Base-by-base conservation (phyloP, 2,888 invertebrate genomes). In the Tribolium freemani region DNA sequence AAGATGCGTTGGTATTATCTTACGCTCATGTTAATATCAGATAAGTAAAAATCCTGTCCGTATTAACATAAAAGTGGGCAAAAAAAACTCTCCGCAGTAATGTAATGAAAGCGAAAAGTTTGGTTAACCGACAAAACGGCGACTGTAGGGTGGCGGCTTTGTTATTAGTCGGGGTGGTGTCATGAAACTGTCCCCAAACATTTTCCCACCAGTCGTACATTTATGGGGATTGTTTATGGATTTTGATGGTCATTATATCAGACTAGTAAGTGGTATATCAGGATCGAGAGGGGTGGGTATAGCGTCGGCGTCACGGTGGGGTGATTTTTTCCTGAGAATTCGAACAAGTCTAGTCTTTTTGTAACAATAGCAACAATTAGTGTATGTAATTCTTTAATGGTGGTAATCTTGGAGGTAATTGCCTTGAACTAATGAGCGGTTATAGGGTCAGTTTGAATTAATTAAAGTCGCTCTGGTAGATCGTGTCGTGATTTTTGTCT, bases 351-450 rank as follows among this genome's bases (percentile, higher is more conserved):
- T 63, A 26, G 50, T 60, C 11, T 20, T 45, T 10, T 44, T 58
- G 48, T 21, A 64, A 68, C 68, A 56, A 63, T 63, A 31, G 66
- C 58, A 51, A 57, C 50, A 57, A 66, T 71, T 58, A 57, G 50
- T 48, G 50, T 66, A 38, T 70, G 57, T 58, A 71, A 71, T 69
- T 66, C 57, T 71, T 64, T 51, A 71, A 64, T 57, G 45, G 16
- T 44, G 21, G 66, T 66, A 64, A 71, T 71, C 58, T 45, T 5
- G 46, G 20, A 50, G 50, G 64, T 50, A 71, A 64, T 44, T 57
- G 71, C 57, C 64, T 50, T 58, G 66, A 71, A 71, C 64, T 31
- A 66, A 71, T 71, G 50, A 71, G 16, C 30, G 48, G 61, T 70
- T 60, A 53, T 13, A n/a, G 54, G 60, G 45, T 30, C 45, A 63